phyloP scores from a whole-genome alignment of 2,113 vertebrate genomes.

The Sula dactylatra region DNA sequence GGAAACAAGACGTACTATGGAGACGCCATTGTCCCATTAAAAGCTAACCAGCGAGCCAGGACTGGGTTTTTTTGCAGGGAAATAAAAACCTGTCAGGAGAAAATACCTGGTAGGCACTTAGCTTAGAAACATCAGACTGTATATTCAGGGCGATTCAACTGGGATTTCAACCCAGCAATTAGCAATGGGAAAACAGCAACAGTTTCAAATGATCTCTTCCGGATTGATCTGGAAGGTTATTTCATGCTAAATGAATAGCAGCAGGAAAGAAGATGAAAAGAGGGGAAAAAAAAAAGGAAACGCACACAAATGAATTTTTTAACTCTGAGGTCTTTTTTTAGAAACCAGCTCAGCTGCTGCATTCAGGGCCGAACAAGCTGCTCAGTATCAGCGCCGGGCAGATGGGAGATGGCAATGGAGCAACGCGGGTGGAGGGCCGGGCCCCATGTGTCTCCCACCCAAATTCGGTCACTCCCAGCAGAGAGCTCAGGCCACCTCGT shows the following conservation, averaged over 20 bases:
- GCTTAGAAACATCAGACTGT: neutral
- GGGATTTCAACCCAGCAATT: conserved; percentile 27
- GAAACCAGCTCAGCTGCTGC: neutral
- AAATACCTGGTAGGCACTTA: conserved; percentile 32
- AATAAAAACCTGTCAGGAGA: neutral
- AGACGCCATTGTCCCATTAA: neutral
- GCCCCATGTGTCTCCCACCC: neutral
- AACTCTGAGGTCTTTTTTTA: neutral
- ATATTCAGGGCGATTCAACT: neutral
- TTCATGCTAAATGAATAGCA: conserved; percentile 52
- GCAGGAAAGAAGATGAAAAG: conserved; percentile 47
- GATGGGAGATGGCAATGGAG: neutral
- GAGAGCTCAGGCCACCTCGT: neutral
- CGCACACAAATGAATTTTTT: neutral
- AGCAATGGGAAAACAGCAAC: conserved; percentile 14
- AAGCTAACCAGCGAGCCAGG: neutral
- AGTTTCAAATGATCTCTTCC: conserved; percentile 29
- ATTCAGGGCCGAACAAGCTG: neutral
- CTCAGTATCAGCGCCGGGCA: neutral
- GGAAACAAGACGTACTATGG: conserved; percentile 12
- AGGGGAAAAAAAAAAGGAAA: neutral
- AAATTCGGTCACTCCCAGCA: neutral
- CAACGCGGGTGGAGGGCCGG: neutral
- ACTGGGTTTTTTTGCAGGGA: neutral
- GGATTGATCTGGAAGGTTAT: conserved; percentile 44